These are phyloP conservation scores for Loxodonta africana DNA, from an alignment of 2,113 vertebrate genomes.

Conservation along the genomic window DNA sequence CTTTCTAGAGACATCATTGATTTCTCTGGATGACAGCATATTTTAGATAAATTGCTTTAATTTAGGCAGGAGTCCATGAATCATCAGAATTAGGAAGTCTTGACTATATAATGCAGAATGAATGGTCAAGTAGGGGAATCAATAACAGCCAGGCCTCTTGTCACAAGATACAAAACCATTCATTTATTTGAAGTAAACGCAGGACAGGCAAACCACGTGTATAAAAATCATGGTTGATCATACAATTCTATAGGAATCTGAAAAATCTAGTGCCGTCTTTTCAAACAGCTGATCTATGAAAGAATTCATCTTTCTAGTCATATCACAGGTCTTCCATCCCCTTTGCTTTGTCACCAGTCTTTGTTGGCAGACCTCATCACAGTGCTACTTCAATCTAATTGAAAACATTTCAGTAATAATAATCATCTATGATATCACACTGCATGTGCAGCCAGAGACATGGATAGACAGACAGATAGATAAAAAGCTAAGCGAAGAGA, in stretches of 20 bases:
- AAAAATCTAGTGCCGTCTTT: neutral
- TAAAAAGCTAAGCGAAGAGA: neutral
- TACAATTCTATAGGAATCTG: neutral
- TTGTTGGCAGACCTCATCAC: neutral
- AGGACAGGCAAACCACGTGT: neutral
- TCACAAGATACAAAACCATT: neutral
- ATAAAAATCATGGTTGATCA: neutral
- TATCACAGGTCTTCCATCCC: neutral
- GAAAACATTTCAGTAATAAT: neutral
- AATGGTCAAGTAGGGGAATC: neutral
- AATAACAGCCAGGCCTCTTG: neutral
- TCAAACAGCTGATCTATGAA: neutral
- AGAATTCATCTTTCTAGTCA: neutral
- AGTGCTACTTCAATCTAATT: neutral
- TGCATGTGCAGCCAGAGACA: neutral
- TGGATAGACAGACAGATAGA: neutral
- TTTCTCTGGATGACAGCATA: neutral
- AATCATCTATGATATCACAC: neutral
- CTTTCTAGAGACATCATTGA: neutral
- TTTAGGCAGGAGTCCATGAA: neutral
- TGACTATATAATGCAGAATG: neutral
- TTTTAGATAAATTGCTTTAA: neutral
- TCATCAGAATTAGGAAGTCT: slow-evolving; percentile 47
- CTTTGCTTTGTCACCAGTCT: neutral
- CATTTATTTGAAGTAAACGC: neutral